A percentile compares a stretch with the other conserved stretches of the same genome.
Conservation (phyloP, 1,140 invertebrate species). For the Ceratina australensis region DNA sequence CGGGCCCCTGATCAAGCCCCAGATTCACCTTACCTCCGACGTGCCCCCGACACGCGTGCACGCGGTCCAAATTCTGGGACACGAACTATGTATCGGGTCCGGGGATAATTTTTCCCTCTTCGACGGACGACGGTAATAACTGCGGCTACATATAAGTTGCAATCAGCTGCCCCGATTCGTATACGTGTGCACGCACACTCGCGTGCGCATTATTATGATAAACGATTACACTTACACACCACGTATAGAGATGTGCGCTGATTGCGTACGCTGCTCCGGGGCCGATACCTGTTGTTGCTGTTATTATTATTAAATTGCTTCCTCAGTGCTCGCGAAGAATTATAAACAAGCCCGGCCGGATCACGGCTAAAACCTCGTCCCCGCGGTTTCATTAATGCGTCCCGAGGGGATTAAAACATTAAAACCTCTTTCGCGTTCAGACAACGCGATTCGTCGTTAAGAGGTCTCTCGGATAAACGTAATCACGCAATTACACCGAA, state of each 20-base stretch:
- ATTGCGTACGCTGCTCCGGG: conserved; percentile 4
- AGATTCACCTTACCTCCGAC: conserved; percentile 68
- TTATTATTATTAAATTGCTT: conserved; percentile 54
- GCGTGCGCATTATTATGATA: conserved; percentile 32
- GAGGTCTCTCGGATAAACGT: neutral
- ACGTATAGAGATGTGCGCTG: conserved; percentile 8
- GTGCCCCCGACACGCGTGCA: conserved; percentile 31
- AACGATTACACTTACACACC: conserved; percentile 42
- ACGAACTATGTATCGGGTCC: conserved; percentile 48
- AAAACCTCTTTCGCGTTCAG: neutral
- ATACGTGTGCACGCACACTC: conserved; percentile 28
- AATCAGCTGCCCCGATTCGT: conserved; percentile 44
- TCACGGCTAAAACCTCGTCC: conserved; percentile 4
- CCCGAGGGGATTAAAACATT: conserved; percentile 33
- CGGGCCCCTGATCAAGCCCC: conserved; percentile 55
- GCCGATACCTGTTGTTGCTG: conserved; percentile 15
- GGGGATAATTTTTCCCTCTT: conserved; percentile 39
- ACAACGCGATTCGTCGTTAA: too few relatives aligned
- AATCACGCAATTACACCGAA: conserved; percentile 11
- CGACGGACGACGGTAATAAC: conserved; percentile 48
- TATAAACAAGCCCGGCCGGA: conserved; percentile 51
- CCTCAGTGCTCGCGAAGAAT: conserved; percentile 50
- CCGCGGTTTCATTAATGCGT: conserved; percentile 33
- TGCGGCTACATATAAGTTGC: conserved; percentile 39
- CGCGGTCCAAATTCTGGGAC: conserved; percentile 59